Evolutionary conservation across 2,797 vertebrate species (phyloP).

Genomic region (Microhierax caerulescens): DNA sequence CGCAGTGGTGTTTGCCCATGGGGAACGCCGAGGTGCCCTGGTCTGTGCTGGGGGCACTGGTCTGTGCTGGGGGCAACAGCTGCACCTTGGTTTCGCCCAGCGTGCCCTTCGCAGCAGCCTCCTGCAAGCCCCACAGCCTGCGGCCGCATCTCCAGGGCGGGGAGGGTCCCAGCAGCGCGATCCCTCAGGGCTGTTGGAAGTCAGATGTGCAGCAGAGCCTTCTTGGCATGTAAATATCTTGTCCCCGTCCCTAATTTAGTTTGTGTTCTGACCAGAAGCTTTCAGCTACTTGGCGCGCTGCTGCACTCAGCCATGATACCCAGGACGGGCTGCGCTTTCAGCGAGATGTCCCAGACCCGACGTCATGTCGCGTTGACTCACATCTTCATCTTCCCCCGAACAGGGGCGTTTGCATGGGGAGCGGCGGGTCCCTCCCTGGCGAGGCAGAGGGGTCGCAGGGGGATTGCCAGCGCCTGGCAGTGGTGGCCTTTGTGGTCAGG

Average conservation of each 20-base stretch:
- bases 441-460: not conserved
- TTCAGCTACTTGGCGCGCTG: accelerated
- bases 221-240: not conserved
- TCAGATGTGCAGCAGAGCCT: not conserved
- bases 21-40: not conserved
- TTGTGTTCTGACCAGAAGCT: not conserved
- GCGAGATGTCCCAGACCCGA: not conserved
- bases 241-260: not conserved
- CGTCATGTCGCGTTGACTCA: accelerated
- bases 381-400: not conserved
- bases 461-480: not conserved
- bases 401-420: not conserved
- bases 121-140: not conserved
- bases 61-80: not conserved
- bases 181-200: not conserved
- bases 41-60: not conserved
- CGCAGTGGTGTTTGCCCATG: accelerated
- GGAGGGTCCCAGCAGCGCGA: not conserved
- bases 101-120: not conserved
- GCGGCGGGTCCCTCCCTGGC: too few species aligned
- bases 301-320: not conserved
- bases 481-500: not conserved
- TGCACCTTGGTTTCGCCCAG: not conserved
- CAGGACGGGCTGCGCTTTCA: not conserved
- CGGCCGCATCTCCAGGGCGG: not conserved